These are phyloP conservation scores for Bos javanicus DNA, from an alignment of 2,113 vertebrate species.

Conservation along the genomic window DNA sequence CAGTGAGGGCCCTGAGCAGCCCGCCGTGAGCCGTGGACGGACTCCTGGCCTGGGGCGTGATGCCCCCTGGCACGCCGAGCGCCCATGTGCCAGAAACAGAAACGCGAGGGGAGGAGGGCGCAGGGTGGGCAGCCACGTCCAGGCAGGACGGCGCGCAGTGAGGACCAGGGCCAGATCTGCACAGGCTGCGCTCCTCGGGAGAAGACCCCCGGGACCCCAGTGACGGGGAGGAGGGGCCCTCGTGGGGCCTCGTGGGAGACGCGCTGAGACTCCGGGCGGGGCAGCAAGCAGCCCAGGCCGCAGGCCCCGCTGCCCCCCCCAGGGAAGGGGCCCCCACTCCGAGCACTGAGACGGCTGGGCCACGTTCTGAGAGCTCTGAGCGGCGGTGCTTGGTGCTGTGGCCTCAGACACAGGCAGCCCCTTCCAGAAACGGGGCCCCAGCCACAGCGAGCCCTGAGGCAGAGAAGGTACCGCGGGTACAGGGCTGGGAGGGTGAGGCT, in stretches of 20 bases:
- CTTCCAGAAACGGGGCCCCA: background rate
- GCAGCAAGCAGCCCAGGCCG: background rate
- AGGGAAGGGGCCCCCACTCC: background rate
- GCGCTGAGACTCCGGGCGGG: background rate
- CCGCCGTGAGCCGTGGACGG: background rate
- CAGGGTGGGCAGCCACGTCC: accelerated
- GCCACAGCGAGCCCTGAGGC: background rate
- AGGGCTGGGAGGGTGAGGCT: background rate
- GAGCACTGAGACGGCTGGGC: background rate
- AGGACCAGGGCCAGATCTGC: background rate
- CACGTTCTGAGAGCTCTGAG: background rate
- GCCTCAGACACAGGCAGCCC: background rate
- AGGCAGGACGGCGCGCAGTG: background rate
- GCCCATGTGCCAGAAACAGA: background rate
- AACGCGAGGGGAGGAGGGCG: accelerated
- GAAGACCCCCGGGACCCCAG: background rate
- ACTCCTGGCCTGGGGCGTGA: background rate
- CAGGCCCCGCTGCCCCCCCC: accelerated
- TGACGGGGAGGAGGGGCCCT: background rate
- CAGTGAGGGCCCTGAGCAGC: background rate
- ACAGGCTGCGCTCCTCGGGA: background rate
- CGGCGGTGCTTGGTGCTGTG: background rate
- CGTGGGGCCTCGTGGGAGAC: background rate
- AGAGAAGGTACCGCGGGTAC: background rate
- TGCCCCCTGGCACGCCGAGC: background rate